These are phyloP conservation scores for Rhabditophanes sp. DNA, from an alignment of 2,888 invertebrate species.

Conservation along the genomic window DNA sequence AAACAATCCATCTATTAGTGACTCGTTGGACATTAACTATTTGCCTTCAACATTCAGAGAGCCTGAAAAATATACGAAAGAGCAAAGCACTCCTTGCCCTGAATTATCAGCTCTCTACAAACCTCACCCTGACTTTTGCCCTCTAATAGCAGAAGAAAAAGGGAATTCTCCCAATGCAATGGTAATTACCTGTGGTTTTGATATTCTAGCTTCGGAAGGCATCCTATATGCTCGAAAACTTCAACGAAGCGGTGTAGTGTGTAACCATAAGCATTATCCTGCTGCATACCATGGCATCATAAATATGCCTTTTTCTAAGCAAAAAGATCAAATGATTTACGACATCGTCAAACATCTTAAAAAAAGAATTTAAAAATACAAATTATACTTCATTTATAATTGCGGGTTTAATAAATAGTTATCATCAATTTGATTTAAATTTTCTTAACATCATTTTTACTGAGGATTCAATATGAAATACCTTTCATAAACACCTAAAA, in stretches of 20 bases:
- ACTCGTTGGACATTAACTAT: slow-evolving; percentile 9
- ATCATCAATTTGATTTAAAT: too few species aligned
- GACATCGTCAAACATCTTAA: slow-evolving; percentile 18
- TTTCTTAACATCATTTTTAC: too few species aligned
- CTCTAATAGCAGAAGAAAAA: slow-evolving; percentile 24
- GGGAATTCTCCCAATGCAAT: slow-evolving; percentile 25
- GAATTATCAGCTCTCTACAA: too few species aligned
- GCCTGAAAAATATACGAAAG: slow-evolving; percentile 8
- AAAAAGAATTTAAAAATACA: neutral
- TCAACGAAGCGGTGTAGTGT: slow-evolving; percentile 17
- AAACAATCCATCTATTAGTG: too few species aligned
- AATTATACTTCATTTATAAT: neutral
- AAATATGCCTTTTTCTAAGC: slow-evolving; percentile 29
- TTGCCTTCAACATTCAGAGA: neutral
- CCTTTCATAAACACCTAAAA: too few species aligned
- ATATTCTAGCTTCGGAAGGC: slow-evolving; percentile 38
- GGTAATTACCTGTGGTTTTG: slow-evolving; percentile 32
- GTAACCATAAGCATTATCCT: too few species aligned
- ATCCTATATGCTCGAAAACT: slow-evolving; percentile 26
- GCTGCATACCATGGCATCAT: slow-evolving; percentile 35
- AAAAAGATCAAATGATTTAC: slow-evolving; percentile 22
- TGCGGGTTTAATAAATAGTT: too few species aligned
- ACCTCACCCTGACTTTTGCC: slow-evolving; percentile 34
- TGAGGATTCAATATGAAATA: too few species aligned
- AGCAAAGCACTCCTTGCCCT: too few species aligned